A percentile compares a stretch with the other conserved stretches of the same genome.
Conservation (phyloP, 2,888 invertebrate genomes). For the Auanema freiburgensis region DNA sequence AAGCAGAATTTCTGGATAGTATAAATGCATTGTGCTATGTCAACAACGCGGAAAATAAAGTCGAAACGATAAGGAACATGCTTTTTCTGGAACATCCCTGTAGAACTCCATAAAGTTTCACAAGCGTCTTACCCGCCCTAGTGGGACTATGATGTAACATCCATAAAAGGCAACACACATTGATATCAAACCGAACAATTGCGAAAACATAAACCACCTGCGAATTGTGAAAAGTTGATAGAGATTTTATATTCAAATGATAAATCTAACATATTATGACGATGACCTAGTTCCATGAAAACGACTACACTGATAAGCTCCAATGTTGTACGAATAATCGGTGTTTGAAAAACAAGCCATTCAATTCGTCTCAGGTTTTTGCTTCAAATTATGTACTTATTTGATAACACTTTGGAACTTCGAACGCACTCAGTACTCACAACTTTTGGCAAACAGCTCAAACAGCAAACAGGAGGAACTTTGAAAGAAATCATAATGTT, state of each 20-base stretch:
- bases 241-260: conserved; percentile 7
- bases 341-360: conserved; percentile 63
- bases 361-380: conserved; percentile 56
- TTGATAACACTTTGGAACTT: neutral
- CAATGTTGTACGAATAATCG: conserved; percentile 55
- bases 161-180: conserved; percentile 62
- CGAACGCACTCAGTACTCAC: conserved; percentile 19
- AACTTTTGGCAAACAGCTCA: conserved; percentile 37
- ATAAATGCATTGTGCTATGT: conserved; percentile 54
- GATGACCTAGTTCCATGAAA: conserved; percentile 51
- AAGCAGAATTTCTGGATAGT: conserved; percentile 61
- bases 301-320: conserved; percentile 58
- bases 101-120: conserved; percentile 6
- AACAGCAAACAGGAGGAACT: conserved; percentile 46
- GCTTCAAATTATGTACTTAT: conserved; percentile 24
- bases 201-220: conserved; percentile 59
- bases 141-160: conserved; percentile 59
- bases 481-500: conserved; percentile 36
- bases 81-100: conserved; percentile 27
- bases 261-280: conserved; percentile 39
- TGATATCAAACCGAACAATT: conserved; percentile 54
- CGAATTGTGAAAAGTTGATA: neutral
- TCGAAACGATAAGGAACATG: conserved; percentile 55
- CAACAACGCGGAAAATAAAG: conserved; percentile 58
- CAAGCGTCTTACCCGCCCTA: conserved; percentile 45